phyloP scores from a whole-genome alignment of 2,113 vertebrate species.

The Chloropsis cyanopogon region DNA sequence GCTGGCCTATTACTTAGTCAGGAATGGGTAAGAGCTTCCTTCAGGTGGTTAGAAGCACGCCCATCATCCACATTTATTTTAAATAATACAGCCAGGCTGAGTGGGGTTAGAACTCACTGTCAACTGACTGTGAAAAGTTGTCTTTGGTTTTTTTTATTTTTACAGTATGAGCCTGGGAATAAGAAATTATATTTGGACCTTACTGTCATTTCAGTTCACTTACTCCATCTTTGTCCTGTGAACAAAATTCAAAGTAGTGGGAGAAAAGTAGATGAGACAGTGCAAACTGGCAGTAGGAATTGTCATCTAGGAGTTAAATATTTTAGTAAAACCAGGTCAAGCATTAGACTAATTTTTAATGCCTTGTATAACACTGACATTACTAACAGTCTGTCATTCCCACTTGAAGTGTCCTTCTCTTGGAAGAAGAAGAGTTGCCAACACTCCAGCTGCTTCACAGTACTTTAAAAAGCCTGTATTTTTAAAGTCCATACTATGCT shows the following conservation, averaged over 20 bases:
- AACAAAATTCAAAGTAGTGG: not conserved
- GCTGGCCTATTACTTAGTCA: conserved; percentile 63
- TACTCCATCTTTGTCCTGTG: not conserved
- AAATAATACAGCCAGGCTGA: not conserved
- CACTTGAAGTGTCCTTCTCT: not conserved
- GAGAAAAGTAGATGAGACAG: not conserved
- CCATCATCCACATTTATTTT: not conserved
- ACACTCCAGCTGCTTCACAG: not conserved
- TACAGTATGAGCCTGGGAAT: not conserved
- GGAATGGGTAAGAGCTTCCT: conserved; percentile 65
- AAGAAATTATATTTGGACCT: not conserved
- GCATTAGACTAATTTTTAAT: not conserved
- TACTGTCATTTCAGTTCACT: not conserved
- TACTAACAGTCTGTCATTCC: not conserved
- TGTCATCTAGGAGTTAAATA: not conserved
- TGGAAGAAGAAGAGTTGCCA: not conserved
- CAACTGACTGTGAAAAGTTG: not conserved
- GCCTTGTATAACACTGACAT: not conserved
- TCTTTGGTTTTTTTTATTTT: not conserved
- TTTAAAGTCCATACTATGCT: not conserved
- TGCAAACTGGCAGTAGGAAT: not conserved
- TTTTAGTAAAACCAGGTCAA: not conserved
- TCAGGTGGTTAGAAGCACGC: not conserved
- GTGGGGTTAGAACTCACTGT: not conserved
- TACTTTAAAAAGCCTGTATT: not conserved